These are phyloP conservation scores for Camptogramma bilineatum DNA, from an alignment of 2,888 invertebrate genomes.

Conservation along the genomic window DNA sequence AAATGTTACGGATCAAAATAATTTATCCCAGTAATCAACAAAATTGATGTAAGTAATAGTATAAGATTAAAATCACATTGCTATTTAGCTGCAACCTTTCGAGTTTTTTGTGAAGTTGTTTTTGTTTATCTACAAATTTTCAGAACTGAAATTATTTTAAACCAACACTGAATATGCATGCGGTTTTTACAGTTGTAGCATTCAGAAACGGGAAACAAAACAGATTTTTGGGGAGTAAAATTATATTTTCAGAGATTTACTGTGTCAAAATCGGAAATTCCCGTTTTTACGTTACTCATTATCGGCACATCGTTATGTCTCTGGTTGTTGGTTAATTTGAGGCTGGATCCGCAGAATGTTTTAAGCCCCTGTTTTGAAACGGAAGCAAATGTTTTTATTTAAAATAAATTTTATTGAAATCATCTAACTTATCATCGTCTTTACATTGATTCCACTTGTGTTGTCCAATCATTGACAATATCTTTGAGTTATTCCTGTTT, in stretches of 20 bases:
- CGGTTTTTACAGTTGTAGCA: slow-evolving; percentile 14
- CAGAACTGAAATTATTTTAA: slow-evolving; percentile 7
- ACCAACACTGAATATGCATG: slow-evolving; percentile 17
- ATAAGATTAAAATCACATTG: neutral
- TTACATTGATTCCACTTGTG: too few species aligned
- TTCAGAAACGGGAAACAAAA: slow-evolving; percentile 6
- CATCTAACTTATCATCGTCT: too few species aligned
- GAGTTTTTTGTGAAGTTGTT: neutral
- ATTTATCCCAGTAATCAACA: too few species aligned
- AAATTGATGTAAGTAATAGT: neutral
- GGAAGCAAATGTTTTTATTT: neutral
- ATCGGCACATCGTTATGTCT: slow-evolving; percentile 33
- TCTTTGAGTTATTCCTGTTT: too few species aligned
- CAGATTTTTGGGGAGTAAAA: neutral
- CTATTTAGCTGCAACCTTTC: neutral
- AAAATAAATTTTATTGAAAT: neutral
- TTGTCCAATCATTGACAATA: too few species aligned
- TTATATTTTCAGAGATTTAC: slow-evolving; percentile 14
- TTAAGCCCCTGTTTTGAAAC: slow-evolving; percentile 13
- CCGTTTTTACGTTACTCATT: slow-evolving; percentile 33
- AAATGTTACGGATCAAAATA: too few species aligned
- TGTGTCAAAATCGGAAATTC: slow-evolving; percentile 9
- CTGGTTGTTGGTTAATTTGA: slow-evolving; percentile 35
- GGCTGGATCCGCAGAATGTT: slow-evolving; percentile 41
- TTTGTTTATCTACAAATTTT: neutral